Evolutionary conservation across 1,140 invertebrate species (phyloP), one percentile per base, ranked within the genome.

Genomic region (Drosophila chauvacae): DNA sequence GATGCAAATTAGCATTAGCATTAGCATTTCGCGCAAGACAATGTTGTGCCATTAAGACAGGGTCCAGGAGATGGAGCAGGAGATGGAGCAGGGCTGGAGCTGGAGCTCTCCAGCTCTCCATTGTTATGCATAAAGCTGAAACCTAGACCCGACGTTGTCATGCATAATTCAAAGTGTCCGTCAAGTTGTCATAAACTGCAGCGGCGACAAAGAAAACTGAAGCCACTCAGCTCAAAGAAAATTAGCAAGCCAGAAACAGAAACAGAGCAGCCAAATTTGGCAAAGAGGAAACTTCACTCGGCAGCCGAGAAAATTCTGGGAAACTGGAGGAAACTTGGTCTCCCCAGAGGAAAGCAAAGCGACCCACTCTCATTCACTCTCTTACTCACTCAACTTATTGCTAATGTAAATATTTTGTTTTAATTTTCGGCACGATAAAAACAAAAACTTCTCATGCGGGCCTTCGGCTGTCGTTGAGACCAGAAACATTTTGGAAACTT

Each of bases 321-420:
- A 60, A 80, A 58, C 55, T 65, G 64, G 37, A 37, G 45, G 20
- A 45, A 72, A 50, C 26, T 48, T 48, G 4, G 4, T 4, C 45
- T 26, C 45, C 50, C 20, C 50, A 9, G 45, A 69, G 59, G 47
- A 28, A 61, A 61, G 47, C 47, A 26, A n/a, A 28, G 11, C 26
- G 26, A 50, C 26, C 47, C 50, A 51, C 50, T 51, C 50, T 33
- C 28, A 55, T 18, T 64, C 48, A 26, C 50, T 61, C 59, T 26
- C 45, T 61, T 7, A 65, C 44, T 44, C 45, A 72, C 56, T 77
- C 77, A 85, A 86, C 78, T 86, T 86, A 86, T 86, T 79, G 83
- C 70, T 73, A 87, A 80, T 83, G 84, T 87, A 87, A 87, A 88
- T 87, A 88, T 87, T 87, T 88, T 84, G 80, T 88, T 87, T 83